Base-by-base conservation (phyloP, 1,140 invertebrate genomes). In the Drosophila equinoxialis region DNA sequence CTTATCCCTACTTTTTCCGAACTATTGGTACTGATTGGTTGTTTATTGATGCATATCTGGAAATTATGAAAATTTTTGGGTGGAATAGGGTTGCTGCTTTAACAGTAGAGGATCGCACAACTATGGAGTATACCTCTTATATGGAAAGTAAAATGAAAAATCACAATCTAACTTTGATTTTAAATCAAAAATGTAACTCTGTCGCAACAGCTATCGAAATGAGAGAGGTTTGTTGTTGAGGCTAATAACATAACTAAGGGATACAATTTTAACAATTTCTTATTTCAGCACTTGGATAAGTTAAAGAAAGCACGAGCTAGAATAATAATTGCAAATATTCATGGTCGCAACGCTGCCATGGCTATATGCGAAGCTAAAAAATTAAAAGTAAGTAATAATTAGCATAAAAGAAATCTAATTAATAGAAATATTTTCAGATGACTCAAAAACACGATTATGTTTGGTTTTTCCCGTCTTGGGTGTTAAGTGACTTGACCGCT, bases 291-390 rank as follows among this genome's bases (percentile, higher is more conserved):
- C 86, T 93, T 97, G 72, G 92, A 94, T 80, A 94, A 96, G 74
- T 81, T 97, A 30, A 95, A 96, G 77, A 90, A 93, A 3, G 95
- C 95, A 70, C 93, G 93, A 30, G 94, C 94, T 0, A 93, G 93
- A 65, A 96, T 98, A 11, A 97, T 98, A 35, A 97, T 97, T 79
- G 96, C 95, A 0, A 96, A 97, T 91, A 95, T 97, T 54, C 95
- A 96, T 70, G 95, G 95, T 63, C 92, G 93, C 71, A 93, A 93
- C 33, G 96, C 96, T 2, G 92, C 95, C 61, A 93, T 94, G 42
- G 94, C 96, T 1, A 95, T 97, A 94, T 97, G 96, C 87, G 94
- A 96, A 91, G 96, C 96, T 1, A 95, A 94, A 73, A 94, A 94
- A 85, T 92, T 95, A 76, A 93, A 95, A 66, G 93, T 93, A 79